Percentiles rank a stretch among this genome's conserved stretches.
Conservation (phyloP, 2,113 vertebrate species). For the Oplegnathus fasciatus region DNA sequence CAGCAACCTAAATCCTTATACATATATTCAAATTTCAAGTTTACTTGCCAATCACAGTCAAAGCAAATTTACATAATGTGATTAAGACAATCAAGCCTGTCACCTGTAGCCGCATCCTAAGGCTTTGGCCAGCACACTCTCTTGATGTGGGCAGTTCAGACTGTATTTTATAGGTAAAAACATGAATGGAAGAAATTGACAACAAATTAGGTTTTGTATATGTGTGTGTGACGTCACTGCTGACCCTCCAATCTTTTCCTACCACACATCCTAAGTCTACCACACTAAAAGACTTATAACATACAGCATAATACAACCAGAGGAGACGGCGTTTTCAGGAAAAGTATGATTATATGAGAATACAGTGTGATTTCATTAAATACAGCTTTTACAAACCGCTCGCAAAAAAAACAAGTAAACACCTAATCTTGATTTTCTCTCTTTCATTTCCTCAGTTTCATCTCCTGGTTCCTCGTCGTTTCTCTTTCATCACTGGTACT, state of each 20-base stretch:
- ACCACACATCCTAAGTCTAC: too few relatives aligned
- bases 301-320: background rate
- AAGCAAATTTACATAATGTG: background rate
- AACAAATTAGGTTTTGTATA: too few relatives aligned
- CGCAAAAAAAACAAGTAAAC: background rate
- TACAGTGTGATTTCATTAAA: background rate
- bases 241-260: too few relatives aligned
- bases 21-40: background rate
- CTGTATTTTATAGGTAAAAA: background rate
- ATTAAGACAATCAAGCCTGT: background rate
- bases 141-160: background rate
- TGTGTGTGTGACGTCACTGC: too few relatives aligned
- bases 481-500: constrained; percentile 12
- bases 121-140: too few relatives aligned
- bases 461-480: background rate
- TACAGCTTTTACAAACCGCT: background rate
- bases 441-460: background rate
- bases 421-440: background rate
- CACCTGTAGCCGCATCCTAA: too few relatives aligned
- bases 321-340: too few relatives aligned
- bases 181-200: background rate
- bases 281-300: background rate
- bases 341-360: background rate
- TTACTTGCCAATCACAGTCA: background rate
- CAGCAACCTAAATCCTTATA: background rate